Base-by-base conservation (phyloP, 2,888 invertebrate species). In the Brachycybe producta region DNA sequence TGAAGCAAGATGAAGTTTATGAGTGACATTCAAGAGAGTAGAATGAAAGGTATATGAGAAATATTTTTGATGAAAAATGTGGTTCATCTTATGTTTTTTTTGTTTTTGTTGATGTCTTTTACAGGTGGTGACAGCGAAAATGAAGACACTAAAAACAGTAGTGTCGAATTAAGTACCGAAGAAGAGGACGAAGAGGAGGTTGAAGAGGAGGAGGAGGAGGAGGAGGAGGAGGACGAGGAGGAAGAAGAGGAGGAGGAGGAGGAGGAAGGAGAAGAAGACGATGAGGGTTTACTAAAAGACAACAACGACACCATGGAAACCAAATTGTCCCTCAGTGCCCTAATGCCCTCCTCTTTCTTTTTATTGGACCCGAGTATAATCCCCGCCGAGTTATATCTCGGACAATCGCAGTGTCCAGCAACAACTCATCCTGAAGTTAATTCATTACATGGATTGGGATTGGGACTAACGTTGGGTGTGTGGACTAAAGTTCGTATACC, bases 401-500 rank as follows among this genome's bases (percentile, higher is more conserved):
- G 39, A 11, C 49, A 49, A 27, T 49, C 49, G 32, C 49, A 49
- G 49, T 40, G 40, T 30, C 49, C 49, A 17, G 19, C 49, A n/a
- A n/a, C n/a, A n/a, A n/a, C n/a, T n/a, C n/a, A n/a, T n/a, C 49
- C 32, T 30, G 49, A 49, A 40, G 28, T 49, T 30, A 27, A 30
- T 19, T 32, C 49, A 15, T 23, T 42, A 26, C 41, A 40, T 17
- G 34, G 27, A 21, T 27, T 42, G 30, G 41, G 41, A 23, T 49
- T 49, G 34, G 49, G 49, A 40, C 41, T 49, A 26, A 49, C 49
- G n/a, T 41, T 53, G 46, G 53, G 54, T 36, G 52, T 54, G 21
- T 52, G 52, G 52, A 41, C 54, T 40, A 51, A 49, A 45, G 42
- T 52, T 24, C 42, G 38, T 27, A 47, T 54, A 28, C 42, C 49